Conservation (phyloP, 2,888 invertebrate species). For the Mamestra brassicae region DNA sequence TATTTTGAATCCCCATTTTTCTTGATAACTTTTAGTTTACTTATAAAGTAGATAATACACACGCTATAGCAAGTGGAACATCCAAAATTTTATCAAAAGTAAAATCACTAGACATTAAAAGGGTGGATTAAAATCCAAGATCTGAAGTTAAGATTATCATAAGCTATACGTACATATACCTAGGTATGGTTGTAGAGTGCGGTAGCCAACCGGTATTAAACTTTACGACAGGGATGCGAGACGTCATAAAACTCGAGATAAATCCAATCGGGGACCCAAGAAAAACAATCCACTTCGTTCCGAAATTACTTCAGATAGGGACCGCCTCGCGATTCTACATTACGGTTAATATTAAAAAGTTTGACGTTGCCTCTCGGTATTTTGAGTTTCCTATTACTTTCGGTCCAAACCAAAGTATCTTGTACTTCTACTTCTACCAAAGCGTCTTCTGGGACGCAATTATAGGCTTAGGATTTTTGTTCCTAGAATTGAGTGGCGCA, state of each 20-base stretch:
- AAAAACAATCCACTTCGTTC: conserved; percentile 88
- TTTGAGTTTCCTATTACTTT: conserved; percentile 22
- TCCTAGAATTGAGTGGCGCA: background rate
- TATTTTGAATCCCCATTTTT: background rate
- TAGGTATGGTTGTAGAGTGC: conserved; percentile 71
- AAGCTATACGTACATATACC: conserved; percentile 51
- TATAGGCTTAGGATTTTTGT: background rate
- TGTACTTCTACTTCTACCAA: too few species aligned
- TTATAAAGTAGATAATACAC: too few species aligned
- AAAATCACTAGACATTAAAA: background rate
- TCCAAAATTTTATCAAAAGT: background rate
- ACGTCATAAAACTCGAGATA: conserved; percentile 89
- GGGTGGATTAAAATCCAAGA: conserved; percentile 13
- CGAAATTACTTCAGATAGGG: conserved; percentile 79
- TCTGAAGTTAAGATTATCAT: conserved; percentile 61
- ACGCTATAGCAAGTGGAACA: background rate
- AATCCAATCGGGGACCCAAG: conserved; percentile 87
- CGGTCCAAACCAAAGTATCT: too few species aligned
- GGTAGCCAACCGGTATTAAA: conserved; percentile 87
- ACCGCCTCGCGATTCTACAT: conserved; percentile 70
- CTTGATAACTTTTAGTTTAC: too few species aligned
- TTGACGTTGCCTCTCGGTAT: conserved; percentile 26
- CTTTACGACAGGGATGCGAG: conserved; percentile 89
- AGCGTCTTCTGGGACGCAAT: background rate
- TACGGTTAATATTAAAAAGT: conserved; percentile 72